Evolutionary conservation across 2,888 invertebrate genomes (phyloP), one percentile per base, ranked within the genome.

Genomic region (Protodeltote pygarga): DNA sequence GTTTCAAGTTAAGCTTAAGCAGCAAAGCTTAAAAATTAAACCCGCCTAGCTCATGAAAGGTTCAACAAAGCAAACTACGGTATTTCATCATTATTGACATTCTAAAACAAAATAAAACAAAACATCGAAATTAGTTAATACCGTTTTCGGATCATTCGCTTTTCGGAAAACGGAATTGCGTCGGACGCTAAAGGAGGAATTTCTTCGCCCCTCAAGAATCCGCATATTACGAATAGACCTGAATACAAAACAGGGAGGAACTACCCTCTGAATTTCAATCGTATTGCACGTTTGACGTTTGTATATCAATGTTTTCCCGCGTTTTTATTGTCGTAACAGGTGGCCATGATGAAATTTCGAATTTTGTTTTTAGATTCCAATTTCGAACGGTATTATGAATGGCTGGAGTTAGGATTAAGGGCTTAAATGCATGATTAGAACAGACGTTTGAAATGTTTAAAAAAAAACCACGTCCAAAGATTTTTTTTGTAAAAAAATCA

Each of bases 241-340:
- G 70, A 70, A 70, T 70, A 68, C 53, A 55, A 60, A 70, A 49
- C 51, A 55, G 57, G 62, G 38, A 35, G 47, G 45, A 28, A 49
- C 50, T 54, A 61, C 52, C 60, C 52, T 54, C 66, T 68, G 68
- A 57, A 71, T 67, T 65, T 63, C 60, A 70, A 71, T 60, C 51
- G 53, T 58, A 61, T 49, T 64, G 59, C 52, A 51, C 67, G 73
- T 59, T 70, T 73, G 73, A 71, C 73, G 68, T 69, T 75, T 65
- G 65, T 70, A 52, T 67, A 65, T 54, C 53, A 54, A 68, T 68
- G 69, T 69, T 69, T 60, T 67, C 35, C 58, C 58, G 64, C 57
- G 35, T 25, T 67, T 68, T 67, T 69, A 69, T 65, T 39, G 53
- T 31, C 42, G 65, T 58, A 69, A 67, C 69, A 70, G 69, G 69